phyloP scores from a whole-genome alignment of 2,113 vertebrate species.

The Cephalopholis sonnerati region DNA sequence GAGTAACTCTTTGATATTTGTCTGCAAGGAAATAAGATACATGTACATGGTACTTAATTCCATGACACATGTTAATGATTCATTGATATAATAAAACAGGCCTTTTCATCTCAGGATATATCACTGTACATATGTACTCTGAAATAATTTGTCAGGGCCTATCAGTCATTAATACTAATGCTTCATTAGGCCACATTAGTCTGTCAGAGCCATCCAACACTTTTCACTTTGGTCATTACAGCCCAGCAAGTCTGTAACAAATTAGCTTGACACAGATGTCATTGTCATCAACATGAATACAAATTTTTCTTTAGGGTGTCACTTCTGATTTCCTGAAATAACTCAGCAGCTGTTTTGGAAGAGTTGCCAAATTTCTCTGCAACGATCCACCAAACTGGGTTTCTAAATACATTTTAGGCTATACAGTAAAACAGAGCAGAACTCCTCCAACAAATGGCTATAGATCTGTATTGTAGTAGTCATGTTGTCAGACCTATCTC shows the following conservation, averaged over 20 bases:
- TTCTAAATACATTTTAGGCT: neutral
- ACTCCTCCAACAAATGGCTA: neutral
- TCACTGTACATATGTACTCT: neutral
- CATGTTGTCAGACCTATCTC: no score
- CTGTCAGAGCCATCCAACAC: neutral
- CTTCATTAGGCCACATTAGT: slow-evolving; percentile 1
- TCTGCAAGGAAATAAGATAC: neutral
- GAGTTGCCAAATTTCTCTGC: neutral
- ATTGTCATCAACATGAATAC: neutral
- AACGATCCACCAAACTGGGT: neutral
- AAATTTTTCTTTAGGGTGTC: neutral
- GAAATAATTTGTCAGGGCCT: neutral
- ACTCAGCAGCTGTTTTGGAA: neutral
- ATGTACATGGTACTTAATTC: neutral
- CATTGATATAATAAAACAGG: neutral
- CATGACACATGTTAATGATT: neutral
- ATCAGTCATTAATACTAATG: slow-evolving; percentile 1
- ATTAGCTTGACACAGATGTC: slow-evolving; percentile 7
- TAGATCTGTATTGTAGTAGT: neutral
- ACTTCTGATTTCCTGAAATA: neutral
- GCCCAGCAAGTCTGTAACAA: neutral
- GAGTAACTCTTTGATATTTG: neutral
- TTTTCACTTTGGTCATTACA: neutral
- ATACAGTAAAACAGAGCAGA: neutral
- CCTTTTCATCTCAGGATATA: neutral